Conservation (phyloP, 2,113 vertebrate species). For the Vicugna pacos region DNA sequence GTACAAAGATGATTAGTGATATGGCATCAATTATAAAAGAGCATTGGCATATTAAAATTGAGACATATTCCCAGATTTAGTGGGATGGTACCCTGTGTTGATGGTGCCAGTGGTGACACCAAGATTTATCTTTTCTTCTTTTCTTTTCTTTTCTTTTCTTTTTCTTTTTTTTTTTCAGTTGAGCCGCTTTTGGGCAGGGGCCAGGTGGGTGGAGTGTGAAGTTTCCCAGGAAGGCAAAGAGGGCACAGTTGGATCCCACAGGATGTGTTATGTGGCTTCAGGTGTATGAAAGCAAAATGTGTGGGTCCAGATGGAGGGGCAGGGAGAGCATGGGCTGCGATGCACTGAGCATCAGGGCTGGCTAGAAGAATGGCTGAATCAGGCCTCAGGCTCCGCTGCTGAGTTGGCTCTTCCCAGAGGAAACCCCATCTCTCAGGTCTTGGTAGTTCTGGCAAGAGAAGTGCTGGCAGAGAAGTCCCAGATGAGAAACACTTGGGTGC, state of each 20-base stretch:
- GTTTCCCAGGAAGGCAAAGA: not conserved
- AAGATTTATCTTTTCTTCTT: not conserved
- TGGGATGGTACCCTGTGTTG: not conserved
- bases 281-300: too few species aligned
- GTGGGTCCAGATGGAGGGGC: not conserved
- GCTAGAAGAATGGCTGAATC: not conserved
- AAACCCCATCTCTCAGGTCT: not conserved
- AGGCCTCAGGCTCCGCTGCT: accelerated
- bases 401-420: not conserved
- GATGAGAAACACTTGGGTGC: not conserved
- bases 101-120: not conserved
- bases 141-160: not conserved
- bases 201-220: too few species aligned
- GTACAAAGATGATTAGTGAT: not conserved
- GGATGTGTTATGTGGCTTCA: not conserved
- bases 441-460: not conserved
- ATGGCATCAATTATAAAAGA: not conserved
- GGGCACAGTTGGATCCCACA: accelerated
- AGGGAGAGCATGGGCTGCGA: not conserved
- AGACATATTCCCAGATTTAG: not conserved
- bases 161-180: not conserved
- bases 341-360: not conserved
- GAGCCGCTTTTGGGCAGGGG: too few species aligned
- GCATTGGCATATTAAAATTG: not conserved
- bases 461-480: not conserved